Percentiles rank a stretch among this genome's conserved stretches.
Evolutionary conservation across 2,888 invertebrate genomes (phyloP).

Genomic region (Oxytorus armatus): DNA sequence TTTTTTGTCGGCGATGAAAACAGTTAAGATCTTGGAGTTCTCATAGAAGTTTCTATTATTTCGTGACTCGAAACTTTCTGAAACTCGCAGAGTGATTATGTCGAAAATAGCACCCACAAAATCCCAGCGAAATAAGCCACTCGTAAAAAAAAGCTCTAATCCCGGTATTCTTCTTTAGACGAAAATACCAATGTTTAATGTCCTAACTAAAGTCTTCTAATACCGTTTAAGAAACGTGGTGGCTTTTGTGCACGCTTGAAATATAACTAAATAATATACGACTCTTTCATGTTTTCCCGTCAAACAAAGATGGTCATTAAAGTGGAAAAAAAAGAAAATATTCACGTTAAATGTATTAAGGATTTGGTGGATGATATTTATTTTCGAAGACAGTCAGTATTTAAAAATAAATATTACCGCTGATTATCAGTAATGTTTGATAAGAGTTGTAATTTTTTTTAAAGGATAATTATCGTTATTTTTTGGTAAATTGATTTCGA

Average conservation of each 20-base stretch:
- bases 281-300: background rate
- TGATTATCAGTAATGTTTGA: too few species aligned
- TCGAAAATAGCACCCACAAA: constrained; percentile 5
- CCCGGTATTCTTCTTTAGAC: constrained; percentile 4
- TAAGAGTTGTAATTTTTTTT: too few species aligned
- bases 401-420: too few species aligned
- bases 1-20: background rate
- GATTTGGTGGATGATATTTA: too few species aligned
- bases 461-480: too few species aligned
- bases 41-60: background rate
- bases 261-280: constrained; percentile 12
- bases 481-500: too few species aligned
- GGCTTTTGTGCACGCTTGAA: constrained; percentile 1
- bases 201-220: background rate
- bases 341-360: too few species aligned
- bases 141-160: constrained; percentile 4
- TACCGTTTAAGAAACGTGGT: background rate
- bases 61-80: background rate
- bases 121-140: background rate
- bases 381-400: too few species aligned
- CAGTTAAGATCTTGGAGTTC: background rate
- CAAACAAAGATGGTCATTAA: background rate
- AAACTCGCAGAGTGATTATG: background rate
- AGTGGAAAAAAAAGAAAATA: background rate
- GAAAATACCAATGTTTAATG: background rate